A percentile compares a stretch with the other conserved stretches of the same genome.
Evolutionary conservation across 37 sponge, comb jelly and placozoan genomes (phyloP).

Genomic region (Aphrocallistes beatrix): DNA sequence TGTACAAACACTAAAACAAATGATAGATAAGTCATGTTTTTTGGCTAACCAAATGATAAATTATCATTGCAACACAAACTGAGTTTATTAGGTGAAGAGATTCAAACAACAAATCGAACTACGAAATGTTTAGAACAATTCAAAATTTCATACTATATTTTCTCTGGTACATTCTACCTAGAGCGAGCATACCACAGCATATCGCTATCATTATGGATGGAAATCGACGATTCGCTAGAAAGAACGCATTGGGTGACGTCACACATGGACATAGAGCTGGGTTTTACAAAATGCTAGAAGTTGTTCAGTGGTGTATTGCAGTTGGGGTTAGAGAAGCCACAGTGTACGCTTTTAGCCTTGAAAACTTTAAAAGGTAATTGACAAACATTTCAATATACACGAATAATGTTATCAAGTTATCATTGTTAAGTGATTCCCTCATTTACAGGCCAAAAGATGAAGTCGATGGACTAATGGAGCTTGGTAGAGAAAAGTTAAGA

Average conservation of each 20-base stretch:
- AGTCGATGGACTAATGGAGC: constrained; percentile 82
- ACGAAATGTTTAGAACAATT: background rate
- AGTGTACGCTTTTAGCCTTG: constrained; percentile 96
- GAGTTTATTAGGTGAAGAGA: background rate
- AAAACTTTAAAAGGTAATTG: constrained; percentile 78
- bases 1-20: too few species aligned
- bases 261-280: constrained; percentile 74
- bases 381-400: too few species aligned
- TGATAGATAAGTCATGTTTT: too few species aligned
- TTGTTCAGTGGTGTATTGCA: constrained; percentile 70
- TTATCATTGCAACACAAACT: background rate
- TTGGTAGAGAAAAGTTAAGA: constrained; percentile 67
- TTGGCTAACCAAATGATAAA: constrained; percentile 18
- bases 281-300: constrained; percentile 81
- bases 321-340: constrained; percentile 81
- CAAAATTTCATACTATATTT: background rate
- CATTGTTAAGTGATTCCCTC: background rate
- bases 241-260: constrained; percentile 40
- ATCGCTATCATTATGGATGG: constrained; percentile 99
- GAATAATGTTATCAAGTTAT: too few species aligned
- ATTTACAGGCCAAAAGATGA: constrained; percentile 52
- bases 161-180: background rate
- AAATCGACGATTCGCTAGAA: constrained; percentile 77
- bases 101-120: background rate
- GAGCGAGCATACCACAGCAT: constrained; percentile 55